Evolutionary conservation across 2,797 vertebrate species (phyloP).

Genomic region (Lycodopsis pacificus): DNA sequence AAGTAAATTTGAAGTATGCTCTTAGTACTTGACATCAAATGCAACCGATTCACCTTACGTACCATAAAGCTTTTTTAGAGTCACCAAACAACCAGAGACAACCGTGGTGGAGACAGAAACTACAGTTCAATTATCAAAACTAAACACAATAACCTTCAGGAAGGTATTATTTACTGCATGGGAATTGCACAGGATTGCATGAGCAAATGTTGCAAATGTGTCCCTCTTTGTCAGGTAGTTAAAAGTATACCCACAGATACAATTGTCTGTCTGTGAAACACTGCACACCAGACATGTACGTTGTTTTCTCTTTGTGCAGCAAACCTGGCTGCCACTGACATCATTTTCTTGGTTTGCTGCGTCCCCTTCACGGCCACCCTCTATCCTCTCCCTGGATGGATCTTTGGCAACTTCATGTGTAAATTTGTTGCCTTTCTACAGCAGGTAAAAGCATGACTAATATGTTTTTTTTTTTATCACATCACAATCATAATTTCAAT

Average conservation of each 20-base stretch:
- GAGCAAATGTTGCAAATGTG: background rate
- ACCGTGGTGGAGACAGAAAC: background rate
- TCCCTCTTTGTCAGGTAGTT: background rate
- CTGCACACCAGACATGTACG: conserved; percentile 2
- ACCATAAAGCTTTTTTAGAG: background rate
- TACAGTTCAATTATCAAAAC: background rate
- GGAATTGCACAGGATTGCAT: background rate
- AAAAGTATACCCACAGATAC: background rate
- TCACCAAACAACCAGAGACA: background rate
- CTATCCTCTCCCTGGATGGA: conserved; percentile 88
- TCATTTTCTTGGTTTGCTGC: conserved; percentile 89
- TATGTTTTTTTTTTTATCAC: background rate
- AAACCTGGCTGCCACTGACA: conserved; percentile 88
- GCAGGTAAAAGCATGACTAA: conserved; percentile 77
- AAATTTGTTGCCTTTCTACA: conserved; percentile 89
- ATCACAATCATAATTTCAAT: background rate
- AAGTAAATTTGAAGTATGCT: conserved; percentile 1
- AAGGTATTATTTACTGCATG: background rate
- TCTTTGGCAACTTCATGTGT: conserved; percentile 90
- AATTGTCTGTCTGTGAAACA: background rate
- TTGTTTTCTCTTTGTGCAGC: conserved; percentile 71
- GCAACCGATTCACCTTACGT: background rate
- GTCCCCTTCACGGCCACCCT: conserved; percentile 90
- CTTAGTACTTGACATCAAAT: background rate
- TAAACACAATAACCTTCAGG: background rate